These are phyloP conservation scores for Amphiprion clarkii DNA, from an alignment of 2,797 vertebrate genomes.

Conservation along the genomic window DNA sequence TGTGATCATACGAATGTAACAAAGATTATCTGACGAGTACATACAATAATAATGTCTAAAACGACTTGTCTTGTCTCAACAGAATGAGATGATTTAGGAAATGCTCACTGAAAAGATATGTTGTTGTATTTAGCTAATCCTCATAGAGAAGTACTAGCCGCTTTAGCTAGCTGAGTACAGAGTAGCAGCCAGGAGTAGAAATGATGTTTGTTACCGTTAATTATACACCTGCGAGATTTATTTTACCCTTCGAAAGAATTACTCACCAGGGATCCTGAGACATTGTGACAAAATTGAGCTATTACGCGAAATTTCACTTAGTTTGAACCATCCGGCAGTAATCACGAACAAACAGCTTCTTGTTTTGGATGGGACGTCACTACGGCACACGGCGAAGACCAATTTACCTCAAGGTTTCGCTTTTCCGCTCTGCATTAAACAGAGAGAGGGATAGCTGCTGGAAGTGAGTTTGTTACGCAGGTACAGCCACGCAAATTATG, in stretches of 20 bases:
- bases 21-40: background rate
- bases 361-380: constrained; percentile 80
- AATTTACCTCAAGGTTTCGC: background rate
- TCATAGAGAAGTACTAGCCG: constrained; percentile 23
- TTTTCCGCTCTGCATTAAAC: too few species aligned
- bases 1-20: background rate
- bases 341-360: constrained; percentile 45
- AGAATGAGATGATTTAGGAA: background rate
- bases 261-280: constrained; percentile 83
- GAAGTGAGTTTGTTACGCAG: too few species aligned
- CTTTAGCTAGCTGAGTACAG: constrained; percentile 33
- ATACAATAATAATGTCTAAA: background rate
- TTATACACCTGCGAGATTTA: background rate
- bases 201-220: background rate
- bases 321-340: constrained; percentile 28
- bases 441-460: too few species aligned
- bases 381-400: constrained; percentile 39
- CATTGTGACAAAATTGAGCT: constrained; percentile 61
- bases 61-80: background rate
- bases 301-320: constrained; percentile 19
- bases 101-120: background rate
- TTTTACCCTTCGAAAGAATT: fast-evolving
- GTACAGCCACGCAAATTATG: too few species aligned
- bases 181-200: background rate
- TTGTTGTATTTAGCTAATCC: background rate